Conservation (phyloP, 2,888 invertebrate genomes). For the Eupeodes latifasciatus region DNA sequence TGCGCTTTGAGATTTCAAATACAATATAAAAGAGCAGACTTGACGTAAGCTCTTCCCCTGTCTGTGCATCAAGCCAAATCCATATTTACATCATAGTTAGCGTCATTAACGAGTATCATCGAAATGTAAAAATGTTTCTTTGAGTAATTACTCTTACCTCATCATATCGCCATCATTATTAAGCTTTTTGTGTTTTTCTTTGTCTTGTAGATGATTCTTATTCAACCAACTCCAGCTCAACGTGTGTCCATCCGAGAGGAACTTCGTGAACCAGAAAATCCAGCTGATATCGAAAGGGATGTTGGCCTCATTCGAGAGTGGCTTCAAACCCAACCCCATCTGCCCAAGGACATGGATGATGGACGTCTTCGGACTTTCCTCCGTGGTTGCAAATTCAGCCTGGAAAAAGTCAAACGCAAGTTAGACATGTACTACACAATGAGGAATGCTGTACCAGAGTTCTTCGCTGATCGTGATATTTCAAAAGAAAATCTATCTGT, state of each 20-base stretch:
- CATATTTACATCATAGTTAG: slow-evolving; percentile 28
- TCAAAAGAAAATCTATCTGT: slow-evolving; percentile 89
- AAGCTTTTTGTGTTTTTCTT: background rate
- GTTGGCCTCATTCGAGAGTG: slow-evolving; percentile 88
- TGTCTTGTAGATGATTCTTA: slow-evolving; percentile 85
- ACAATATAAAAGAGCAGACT: slow-evolving; percentile 14
- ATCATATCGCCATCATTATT: background rate
- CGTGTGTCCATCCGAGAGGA: slow-evolving; percentile 88
- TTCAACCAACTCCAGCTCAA: slow-evolving; percentile 89
- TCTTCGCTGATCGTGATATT: slow-evolving; percentile 91
- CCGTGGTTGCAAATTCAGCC: slow-evolving; percentile 93
- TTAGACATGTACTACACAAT: slow-evolving; percentile 95
- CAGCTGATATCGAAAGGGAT: slow-evolving; percentile 87
- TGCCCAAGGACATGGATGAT: slow-evolving; percentile 90
- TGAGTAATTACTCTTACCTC: slow-evolving; percentile 2
- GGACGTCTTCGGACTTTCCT: slow-evolving; percentile 91
- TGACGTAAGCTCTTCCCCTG: slow-evolving; percentile 10
- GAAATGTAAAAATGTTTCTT: background rate
- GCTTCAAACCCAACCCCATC: slow-evolving; percentile 88
- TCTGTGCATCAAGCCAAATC: slow-evolving; percentile 33
- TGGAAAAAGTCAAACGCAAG: slow-evolving; percentile 93
- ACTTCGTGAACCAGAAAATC: slow-evolving; percentile 87
- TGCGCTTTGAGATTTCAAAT: slow-evolving; percentile 15
- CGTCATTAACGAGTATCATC: slow-evolving; percentile 36
- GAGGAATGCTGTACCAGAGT: slow-evolving; percentile 92